A percentile compares a stretch with the other conserved stretches of the same genome.
phyloP scores from a whole-genome alignment of 1,140 invertebrate species.

The Caenorhabditis latens region DNA sequence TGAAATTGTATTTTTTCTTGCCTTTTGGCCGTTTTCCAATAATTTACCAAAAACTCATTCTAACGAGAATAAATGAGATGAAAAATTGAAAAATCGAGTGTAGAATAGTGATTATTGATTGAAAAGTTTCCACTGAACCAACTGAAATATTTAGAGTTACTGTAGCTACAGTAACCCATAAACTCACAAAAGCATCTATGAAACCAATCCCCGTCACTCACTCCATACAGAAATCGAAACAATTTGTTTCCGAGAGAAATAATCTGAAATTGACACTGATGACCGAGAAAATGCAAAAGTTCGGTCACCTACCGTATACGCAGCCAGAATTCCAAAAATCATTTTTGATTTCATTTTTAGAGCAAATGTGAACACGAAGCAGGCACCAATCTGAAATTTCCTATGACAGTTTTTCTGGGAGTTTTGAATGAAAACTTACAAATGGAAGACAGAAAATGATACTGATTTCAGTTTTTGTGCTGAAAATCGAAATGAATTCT shows the following conservation, averaged over 20 bases:
- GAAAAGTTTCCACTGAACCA: slow-evolving; percentile 12
- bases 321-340: slow-evolving; percentile 17
- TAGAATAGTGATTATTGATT: slow-evolving; percentile 14
- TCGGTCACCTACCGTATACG: neutral
- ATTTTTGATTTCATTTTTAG: slow-evolving; percentile 20
- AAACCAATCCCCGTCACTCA: slow-evolving; percentile 6
- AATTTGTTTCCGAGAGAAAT: slow-evolving; percentile 9
- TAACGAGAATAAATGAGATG: neutral
- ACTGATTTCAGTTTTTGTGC: neutral
- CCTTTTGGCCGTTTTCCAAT: neutral
- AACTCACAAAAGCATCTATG: neutral
- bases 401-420: neutral
- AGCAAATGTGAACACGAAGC: slow-evolving; percentile 16
- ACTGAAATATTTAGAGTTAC: neutral
- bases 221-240: neutral
- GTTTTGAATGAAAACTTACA: neutral
- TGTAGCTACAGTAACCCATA: too few relatives aligned
- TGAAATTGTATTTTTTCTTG: neutral
- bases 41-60: slow-evolving; percentile 35
- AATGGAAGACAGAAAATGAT: slow-evolving; percentile 11
- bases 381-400: neutral
- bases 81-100: slow-evolving; percentile 28
- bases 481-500: neutral
- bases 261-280: neutral
- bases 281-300: neutral